A percentile compares a stretch with the other conserved stretches of the same genome.
Evolutionary conservation across 2,888 invertebrate genomes (phyloP).

Genomic region (Micropterix aruncella): DNA sequence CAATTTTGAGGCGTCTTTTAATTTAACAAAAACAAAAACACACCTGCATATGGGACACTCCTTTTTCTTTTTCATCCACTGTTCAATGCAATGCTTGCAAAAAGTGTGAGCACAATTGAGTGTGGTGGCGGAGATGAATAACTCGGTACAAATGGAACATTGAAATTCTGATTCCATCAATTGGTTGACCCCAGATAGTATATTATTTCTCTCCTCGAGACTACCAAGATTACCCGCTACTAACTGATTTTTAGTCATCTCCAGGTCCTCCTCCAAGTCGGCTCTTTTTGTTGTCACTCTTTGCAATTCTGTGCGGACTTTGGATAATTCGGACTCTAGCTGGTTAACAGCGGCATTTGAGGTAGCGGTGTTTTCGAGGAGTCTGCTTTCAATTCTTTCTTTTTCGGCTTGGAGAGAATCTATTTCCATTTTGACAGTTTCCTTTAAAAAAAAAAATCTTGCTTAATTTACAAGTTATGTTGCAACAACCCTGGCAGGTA

Average conservation of each 20-base stretch:
- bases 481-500: too few relatives aligned
- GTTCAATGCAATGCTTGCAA: slow-evolving; percentile 53
- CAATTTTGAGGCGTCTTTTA: too few relatives aligned
- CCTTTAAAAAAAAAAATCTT: neutral
- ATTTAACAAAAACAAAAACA: neutral
- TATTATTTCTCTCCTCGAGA: neutral
- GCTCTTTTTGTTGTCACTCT: slow-evolving; percentile 11
- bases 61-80: slow-evolving; percentile 54
- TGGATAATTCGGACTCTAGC: neutral
- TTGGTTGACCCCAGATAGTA: slow-evolving; percentile 28
- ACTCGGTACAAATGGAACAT: slow-evolving; percentile 62
- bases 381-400: neutral
- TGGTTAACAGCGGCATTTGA: neutral
- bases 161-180: slow-evolving; percentile 56
- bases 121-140: slow-evolving; percentile 54
- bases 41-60: slow-evolving; percentile 60
- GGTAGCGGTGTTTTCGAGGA: neutral
- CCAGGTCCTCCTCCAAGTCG: slow-evolving; percentile 11
- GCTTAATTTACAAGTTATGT: neutral
- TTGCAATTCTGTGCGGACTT: slow-evolving; percentile 7
- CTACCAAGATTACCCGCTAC: neutral
- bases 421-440: neutral
- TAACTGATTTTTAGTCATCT: neutral
- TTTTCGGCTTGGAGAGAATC: neutral
- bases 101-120: slow-evolving; percentile 64